Percentiles rank a stretch among this genome's conserved stretches.
Conservation (phyloP, 1,140 invertebrate genomes). For the Copidosoma floridanum region DNA sequence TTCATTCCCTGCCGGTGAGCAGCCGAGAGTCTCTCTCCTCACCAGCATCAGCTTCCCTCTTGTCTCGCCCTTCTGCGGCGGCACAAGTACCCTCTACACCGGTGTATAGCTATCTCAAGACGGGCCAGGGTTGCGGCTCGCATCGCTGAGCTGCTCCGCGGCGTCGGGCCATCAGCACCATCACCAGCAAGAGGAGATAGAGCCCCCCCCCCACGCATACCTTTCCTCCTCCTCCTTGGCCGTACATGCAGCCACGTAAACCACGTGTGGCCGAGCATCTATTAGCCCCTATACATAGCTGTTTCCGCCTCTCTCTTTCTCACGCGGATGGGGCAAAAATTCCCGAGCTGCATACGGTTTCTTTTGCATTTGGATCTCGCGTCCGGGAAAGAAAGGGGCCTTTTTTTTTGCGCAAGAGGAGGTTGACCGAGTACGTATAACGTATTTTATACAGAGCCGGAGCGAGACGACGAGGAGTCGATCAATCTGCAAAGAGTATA, state of each 20-base stretch:
- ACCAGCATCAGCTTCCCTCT: no score
- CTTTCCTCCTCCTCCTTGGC: not conserved
- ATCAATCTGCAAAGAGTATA: no score
- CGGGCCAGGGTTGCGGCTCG: not conserved
- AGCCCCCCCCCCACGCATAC: not conserved
- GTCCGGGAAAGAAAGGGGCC: no score
- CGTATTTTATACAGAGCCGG: no score
- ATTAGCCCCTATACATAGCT: no score
- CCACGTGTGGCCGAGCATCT: no score
- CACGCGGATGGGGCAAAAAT: not conserved
- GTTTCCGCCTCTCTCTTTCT: not conserved
- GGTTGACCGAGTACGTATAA: not conserved
- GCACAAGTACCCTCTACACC: no score
- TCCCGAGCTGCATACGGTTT: not conserved
- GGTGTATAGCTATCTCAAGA: no score
- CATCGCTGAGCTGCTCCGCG: constrained; percentile 17
- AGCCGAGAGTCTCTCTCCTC: no score
- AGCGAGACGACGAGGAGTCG: not conserved
- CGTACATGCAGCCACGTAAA: no score
- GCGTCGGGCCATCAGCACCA: no score
- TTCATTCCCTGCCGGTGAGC: constrained; percentile 1
- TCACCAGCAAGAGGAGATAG: not conserved
- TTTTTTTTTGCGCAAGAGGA: constrained; percentile 2
- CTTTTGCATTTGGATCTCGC: not conserved
- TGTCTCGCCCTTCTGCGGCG: no score